Conservation (phyloP, 2,888 invertebrate species). For the Suillia variegata region DNA sequence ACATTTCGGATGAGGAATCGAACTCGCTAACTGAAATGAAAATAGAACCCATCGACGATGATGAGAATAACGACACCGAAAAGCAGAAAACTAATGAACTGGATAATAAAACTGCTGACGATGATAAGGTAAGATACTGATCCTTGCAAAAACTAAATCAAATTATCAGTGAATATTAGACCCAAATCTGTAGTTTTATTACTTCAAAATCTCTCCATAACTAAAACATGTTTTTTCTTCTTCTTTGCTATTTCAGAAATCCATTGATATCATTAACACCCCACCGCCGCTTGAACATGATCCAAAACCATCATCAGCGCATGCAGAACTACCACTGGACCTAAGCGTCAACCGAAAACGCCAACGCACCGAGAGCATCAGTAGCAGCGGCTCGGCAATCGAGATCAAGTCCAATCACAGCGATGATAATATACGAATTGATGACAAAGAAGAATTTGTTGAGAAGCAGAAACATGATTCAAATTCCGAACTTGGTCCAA, state of each 20-base stretch:
- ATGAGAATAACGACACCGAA: conserved; percentile 19
- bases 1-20: conserved; percentile 36
- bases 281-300: conserved; percentile 42
- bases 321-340: conserved; percentile 75
- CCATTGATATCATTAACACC: conserved; percentile 55
- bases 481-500: conserved; percentile 33
- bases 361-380: conserved; percentile 43
- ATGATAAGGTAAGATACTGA: conserved; percentile 52
- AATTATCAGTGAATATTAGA: no score
- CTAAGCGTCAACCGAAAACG: conserved; percentile 70
- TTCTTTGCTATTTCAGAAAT: conserved; percentile 42
- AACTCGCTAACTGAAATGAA: conserved; percentile 33
- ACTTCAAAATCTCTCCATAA: no score
- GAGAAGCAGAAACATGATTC: conserved; percentile 13
- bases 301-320: conserved; percentile 50
- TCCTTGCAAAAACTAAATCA: no score
- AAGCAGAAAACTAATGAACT: conserved; percentile 57
- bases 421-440: neutral
- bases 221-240: no score
- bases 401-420: conserved; percentile 3
- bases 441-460: neutral
- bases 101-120: conserved; percentile 38
- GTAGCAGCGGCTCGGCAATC: neutral
- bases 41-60: conserved; percentile 27
- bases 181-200: no score